A percentile compares a stretch with the other conserved stretches of the same genome.
Evolutionary conservation across 2,888 invertebrate genomes (phyloP).

Genomic region (Pomacea canaliculata): DNA sequence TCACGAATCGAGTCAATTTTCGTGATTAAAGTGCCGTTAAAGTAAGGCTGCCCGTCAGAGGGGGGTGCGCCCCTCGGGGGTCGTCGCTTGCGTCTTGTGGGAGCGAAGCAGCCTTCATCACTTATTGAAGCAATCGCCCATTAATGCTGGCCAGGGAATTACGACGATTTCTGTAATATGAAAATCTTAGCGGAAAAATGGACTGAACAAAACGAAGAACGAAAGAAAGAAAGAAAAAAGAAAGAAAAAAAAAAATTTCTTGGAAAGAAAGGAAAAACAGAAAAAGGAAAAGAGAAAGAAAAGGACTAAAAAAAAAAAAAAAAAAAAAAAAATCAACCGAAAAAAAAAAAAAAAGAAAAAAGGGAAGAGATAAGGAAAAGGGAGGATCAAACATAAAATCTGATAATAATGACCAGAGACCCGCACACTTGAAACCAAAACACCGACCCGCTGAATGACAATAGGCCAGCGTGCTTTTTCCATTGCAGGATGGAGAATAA

Average conservation of each 20-base stretch:
- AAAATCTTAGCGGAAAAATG: slow-evolving; percentile 2
- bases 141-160: slow-evolving; percentile 16
- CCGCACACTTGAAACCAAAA: too few relatives aligned
- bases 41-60: slow-evolving; percentile 13
- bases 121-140: slow-evolving; percentile 17
- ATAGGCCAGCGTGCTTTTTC: too few relatives aligned
- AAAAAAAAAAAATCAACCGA: background rate
- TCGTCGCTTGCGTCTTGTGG: slow-evolving; percentile 18
- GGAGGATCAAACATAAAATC: background rate
- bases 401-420: too few relatives aligned
- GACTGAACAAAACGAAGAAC: background rate
- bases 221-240: background rate
- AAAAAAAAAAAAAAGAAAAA: background rate
- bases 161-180: background rate
- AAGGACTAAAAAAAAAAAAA: background rate
- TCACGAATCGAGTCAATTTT: slow-evolving; percentile 33
- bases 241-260: too few relatives aligned
- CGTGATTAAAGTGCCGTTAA: slow-evolving; percentile 35
- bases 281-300: background rate
- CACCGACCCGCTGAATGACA: too few relatives aligned
- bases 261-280: background rate
- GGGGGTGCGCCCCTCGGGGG: slow-evolving; percentile 7
- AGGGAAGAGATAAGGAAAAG: background rate
- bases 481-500: too few relatives aligned
- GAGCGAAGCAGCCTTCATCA: slow-evolving; percentile 13